A percentile compares a stretch with the other conserved stretches of the same genome.
Conservation (phyloP, 2,113 vertebrate genomes). For the Dendrocopos noguchii region DNA sequence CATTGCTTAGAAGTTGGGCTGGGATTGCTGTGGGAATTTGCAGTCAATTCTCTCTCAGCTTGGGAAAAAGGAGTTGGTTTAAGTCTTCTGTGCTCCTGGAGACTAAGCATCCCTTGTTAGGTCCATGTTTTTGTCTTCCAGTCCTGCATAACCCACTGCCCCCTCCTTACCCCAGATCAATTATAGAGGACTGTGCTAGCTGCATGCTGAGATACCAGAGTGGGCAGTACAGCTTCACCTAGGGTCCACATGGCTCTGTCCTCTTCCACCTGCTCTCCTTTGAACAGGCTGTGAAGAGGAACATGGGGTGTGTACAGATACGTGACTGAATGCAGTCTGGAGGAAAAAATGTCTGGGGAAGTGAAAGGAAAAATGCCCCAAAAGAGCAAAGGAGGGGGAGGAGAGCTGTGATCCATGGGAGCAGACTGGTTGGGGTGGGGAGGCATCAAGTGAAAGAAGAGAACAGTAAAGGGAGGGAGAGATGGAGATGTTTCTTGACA, state of each 20-base stretch:
- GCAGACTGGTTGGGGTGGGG: background rate
- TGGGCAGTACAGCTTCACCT: background rate
- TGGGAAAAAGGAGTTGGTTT: background rate
- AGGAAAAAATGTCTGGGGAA: background rate
- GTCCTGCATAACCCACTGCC: background rate
- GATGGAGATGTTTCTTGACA: background rate
- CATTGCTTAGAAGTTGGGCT: background rate
- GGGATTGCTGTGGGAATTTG: background rate
- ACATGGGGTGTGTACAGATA: background rate
- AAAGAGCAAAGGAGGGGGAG: background rate
- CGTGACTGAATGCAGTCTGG: background rate
- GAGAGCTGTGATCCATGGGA: background rate
- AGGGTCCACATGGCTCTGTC: background rate
- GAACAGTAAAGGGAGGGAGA: background rate
- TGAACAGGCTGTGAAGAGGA: background rate
- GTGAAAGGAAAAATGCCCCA: background rate
- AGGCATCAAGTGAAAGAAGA: background rate
- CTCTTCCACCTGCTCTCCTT: background rate
- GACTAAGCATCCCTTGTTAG: background rate
- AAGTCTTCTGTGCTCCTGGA: background rate
- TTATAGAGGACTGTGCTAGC: background rate
- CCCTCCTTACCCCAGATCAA: fast-evolving
- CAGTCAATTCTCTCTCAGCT: background rate
- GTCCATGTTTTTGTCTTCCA: background rate
- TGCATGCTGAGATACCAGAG: background rate